Percentiles rank a stretch among this genome's conserved stretches.
Evolutionary conservation across 1,140 invertebrate genomes (phyloP).

Genomic region (Pemphigus obesinymphae): DNA sequence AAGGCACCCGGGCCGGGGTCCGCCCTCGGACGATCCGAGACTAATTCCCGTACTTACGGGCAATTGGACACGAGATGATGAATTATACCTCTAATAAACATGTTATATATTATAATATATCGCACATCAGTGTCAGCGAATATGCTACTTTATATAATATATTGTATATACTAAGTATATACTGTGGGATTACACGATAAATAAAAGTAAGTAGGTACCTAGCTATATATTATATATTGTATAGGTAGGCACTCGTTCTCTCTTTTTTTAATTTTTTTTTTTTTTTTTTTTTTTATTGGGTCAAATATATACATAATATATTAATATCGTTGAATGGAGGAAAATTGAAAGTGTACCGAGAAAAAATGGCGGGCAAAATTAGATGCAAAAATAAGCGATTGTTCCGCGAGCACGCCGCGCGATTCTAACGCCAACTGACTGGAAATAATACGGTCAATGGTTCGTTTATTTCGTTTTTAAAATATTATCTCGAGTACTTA

Average conservation of each 20-base stretch:
- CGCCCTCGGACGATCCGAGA: conserved; percentile 16
- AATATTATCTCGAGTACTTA: not conserved
- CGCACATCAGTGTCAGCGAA: no score
- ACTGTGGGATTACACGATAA: not conserved
- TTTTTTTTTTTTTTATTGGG: not conserved
- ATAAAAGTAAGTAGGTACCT: no score
- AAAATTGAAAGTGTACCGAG: not conserved
- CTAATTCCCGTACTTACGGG: not conserved
- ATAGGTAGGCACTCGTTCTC: not conserved
- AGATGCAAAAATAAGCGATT: conserved; percentile 21
- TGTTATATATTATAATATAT: no score
- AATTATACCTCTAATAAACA: conserved; percentile 36
- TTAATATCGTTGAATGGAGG: not conserved
- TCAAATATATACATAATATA: not conserved
- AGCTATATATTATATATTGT: not conserved
- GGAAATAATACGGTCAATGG: conserved; percentile 21
- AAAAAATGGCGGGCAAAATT: not conserved
- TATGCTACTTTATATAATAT: no score
- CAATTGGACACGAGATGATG: conserved; percentile 25
- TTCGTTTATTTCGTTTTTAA: conserved; percentile 22
- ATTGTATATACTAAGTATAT: no score
- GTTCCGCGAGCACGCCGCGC: not conserved
- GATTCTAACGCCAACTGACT: not conserved
- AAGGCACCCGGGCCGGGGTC: not conserved
- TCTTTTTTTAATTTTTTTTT: not conserved